Conservation (phyloP, 2,888 invertebrate genomes). For the Peribatodes rhomboidaria region DNA sequence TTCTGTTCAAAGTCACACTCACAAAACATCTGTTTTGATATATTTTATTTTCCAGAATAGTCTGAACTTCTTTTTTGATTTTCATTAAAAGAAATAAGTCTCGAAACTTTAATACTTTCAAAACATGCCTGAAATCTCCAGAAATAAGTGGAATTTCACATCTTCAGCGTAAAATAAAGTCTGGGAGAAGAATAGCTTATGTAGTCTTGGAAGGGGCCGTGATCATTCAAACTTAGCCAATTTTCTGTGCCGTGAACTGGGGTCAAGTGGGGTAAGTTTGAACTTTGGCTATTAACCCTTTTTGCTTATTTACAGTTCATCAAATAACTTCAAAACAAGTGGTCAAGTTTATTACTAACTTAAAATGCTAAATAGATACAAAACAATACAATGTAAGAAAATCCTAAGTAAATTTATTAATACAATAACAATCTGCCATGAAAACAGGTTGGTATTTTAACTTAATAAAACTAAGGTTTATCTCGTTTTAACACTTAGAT, state of each 20-base stretch:
- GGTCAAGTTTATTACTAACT: background rate
- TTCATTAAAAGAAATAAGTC: no score
- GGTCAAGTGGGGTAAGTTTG: constrained; percentile 23
- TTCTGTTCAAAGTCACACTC: no score
- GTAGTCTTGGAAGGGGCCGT: constrained; percentile 41
- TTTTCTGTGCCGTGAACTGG: constrained; percentile 50
- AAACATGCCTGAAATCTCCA: background rate
- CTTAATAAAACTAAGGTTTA: no score
- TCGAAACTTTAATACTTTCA: background rate
- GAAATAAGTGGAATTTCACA: constrained; percentile 2
- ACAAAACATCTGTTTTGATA: no score
- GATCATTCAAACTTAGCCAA: constrained; percentile 59
- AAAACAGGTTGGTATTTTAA: no score
- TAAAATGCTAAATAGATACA: background rate
- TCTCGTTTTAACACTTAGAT: no score
- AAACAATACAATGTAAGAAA: background rate
- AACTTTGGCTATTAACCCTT: constrained; percentile 15
- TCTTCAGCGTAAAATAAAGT: constrained; percentile 16
- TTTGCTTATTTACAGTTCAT: background rate
- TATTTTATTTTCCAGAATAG: no score
- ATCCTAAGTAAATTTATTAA: no score
- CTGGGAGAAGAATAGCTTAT: constrained; percentile 37
- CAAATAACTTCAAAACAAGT: background rate
- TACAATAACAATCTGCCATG: no score
- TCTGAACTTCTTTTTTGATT: no score